Evolutionary conservation across 2,797 vertebrate species (phyloP).

Genomic region (Melanogrammus aeglefinus): DNA sequence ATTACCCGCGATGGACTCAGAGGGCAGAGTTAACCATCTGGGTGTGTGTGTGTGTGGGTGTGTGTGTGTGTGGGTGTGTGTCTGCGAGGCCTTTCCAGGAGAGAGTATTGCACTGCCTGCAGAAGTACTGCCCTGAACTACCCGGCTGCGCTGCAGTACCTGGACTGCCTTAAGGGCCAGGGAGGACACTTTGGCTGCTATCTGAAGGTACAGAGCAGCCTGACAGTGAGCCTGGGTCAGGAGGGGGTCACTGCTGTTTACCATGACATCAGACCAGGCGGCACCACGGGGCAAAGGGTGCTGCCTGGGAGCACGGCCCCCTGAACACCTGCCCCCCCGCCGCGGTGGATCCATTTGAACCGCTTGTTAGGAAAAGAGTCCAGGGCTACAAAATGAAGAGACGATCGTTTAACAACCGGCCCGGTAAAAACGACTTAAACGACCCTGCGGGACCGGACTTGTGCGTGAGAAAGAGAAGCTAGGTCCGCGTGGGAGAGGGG

Average conservation of each 20-base stretch:
- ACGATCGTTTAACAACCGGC: not conserved
- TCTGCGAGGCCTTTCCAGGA: slow-evolving; percentile 82
- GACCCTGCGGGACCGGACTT: not conserved
- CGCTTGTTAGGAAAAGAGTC: not conserved
- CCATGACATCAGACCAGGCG: slow-evolving; percentile 30
- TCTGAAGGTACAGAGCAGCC: slow-evolving; percentile 76
- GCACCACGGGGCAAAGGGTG: slow-evolving; percentile 18
- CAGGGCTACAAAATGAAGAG: not conserved
- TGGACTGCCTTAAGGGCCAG: slow-evolving; percentile 84
- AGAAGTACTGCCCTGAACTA: slow-evolving; percentile 94
- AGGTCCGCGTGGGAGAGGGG: not conserved
- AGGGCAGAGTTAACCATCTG: not conserved
- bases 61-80: no score
- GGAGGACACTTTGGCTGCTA: slow-evolving; percentile 87
- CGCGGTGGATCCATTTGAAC: not conserved
- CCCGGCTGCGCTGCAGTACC: slow-evolving; percentile 82
- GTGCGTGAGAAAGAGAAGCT: slow-evolving; percentile 19
- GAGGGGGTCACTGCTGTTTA: slow-evolving; percentile 6
- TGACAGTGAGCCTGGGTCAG: slow-evolving; percentile 26
- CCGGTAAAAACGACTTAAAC: not conserved
- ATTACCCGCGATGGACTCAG: not conserved
- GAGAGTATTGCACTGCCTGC: slow-evolving; percentile 83
- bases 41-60: not conserved
- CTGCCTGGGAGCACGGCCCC: no score
- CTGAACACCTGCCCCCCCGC: not conserved